A percentile compares a stretch with the other conserved stretches of the same genome.
Conservation (phyloP, 2,113 vertebrate species). For the Garra rufa region DNA sequence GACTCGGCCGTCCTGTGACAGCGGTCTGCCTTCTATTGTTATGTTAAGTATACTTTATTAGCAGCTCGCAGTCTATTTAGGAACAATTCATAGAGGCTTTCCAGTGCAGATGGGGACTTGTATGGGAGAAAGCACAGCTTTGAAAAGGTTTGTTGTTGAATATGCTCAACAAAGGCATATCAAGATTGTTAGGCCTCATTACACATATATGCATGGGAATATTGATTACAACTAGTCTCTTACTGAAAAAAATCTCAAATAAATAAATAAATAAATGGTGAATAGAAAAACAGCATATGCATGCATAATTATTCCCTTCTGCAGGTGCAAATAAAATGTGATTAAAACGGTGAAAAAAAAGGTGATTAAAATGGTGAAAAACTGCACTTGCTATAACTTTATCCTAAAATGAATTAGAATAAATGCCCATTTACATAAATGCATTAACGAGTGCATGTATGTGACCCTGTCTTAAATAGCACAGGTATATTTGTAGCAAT, state of each 20-base stretch:
- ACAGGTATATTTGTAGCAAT: no score
- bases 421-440: background rate
- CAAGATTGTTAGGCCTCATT: background rate
- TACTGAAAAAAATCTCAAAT: background rate
- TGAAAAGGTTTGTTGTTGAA: background rate
- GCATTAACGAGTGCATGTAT: background rate
- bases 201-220: background rate
- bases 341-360: no score
- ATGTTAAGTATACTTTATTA: constrained; percentile 55
- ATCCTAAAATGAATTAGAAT: background rate
- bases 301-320: background rate
- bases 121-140: constrained; percentile 11
- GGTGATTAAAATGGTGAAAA: background rate
- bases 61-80: constrained; percentile 31
- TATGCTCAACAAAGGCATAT: background rate
- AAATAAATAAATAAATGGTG: background rate
- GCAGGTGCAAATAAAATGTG: no score
- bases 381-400: background rate
- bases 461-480: no score
- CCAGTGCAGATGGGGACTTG: constrained; percentile 29
- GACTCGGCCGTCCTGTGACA: constrained; percentile 32
- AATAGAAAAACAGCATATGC: background rate
- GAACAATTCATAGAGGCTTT: background rate
- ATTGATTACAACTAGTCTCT: background rate
- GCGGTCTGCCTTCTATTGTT: constrained; percentile 47